Base-by-base conservation (phyloP, 2,113 vertebrate genomes). In the Natator depressus region DNA sequence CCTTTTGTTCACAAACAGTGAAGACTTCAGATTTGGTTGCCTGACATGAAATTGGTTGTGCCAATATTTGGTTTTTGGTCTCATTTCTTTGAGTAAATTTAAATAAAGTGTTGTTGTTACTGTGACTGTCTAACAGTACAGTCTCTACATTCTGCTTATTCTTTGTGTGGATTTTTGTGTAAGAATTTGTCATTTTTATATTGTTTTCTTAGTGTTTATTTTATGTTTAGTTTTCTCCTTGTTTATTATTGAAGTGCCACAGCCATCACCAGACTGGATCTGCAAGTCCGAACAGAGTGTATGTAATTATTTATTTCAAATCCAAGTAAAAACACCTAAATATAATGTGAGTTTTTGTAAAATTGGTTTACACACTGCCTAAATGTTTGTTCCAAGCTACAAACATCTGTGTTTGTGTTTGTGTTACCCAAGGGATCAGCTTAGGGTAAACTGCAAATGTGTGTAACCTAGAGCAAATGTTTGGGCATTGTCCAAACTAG, bases 331-430 rank as follows among this genome's bases (percentile, higher is more conserved):
- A 93, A 25, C n/a, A 69, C n/a, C 13, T 72, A 47, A 25, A 1
- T 42, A 20, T 88, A 85, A 80, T 42, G 29, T 42, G 10, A 29
- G 57, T 25, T 75, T 94, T 82, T 89, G 42, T 76, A 51, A 86
- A 87, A 51, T 85, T 59, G 17, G 82, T 80, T 57, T 69, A 65
- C 84, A 90, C 81, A 85, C 83, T 90, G 86, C 20, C 31, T 46
- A 29, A 19, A 42, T 79, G 42, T 91, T 89, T 86, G n/a, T 90
- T 95, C 92, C 75, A 47, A 84, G 84, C 86, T 91, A 76, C n/a
- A 79, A 59, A 38, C 91, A 87, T 6, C 75, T 89, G 50, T 91
- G 75, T 46, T 78, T 89, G 50, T 91, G 75, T 46, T 78, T 72
- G n/a, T 38, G n/a, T 47, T 47, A 78, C 11, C 42, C 69, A 85